Evolutionary conservation across 2,797 vertebrate genomes (phyloP), one percentile per base, ranked within the genome.

Genomic region (Acanthiza pusilla): DNA sequence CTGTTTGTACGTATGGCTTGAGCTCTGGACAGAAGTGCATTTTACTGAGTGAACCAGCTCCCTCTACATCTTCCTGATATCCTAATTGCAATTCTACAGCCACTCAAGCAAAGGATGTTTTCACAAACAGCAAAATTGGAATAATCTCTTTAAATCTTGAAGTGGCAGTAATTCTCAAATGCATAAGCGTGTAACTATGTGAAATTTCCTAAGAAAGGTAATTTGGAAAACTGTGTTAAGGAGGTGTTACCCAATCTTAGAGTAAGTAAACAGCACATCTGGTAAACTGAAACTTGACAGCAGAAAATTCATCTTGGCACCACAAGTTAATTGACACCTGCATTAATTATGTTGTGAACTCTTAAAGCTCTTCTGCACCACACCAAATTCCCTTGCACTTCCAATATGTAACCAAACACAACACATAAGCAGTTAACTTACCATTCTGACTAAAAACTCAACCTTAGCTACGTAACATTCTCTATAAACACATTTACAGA

Each of bases 331-430:
- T 36, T 70, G 61, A 79, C 63, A 90, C 74, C 88, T 87, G 70
- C 70, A 29, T 70, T 58, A 91, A 43, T 88, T 60, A 85, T 76
- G 74, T 87, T 90, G 88, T 87, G 57, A 88, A 92, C 90, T 92
- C 85, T 93, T 92, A 81, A 83, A 94, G 53, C 62, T 91, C 63
- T 92, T 95, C 81, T 48, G 73, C 85, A 83, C 89, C 94, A 91
- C 94, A 96, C 18, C 65, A 84, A 84, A 94, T 90, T 48, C 86
- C 93, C 92, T 93, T 96, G 84, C 84, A 80, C 91, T 93, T 95
- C 85, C 79, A 94, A 63, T 82, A 93, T 23, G 26, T 83, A 94
- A 90, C 45, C 71, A 91, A 95, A 90, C 78, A 97, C 96, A 95
- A 90, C 89, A 94, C 61, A 0, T 93, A 94, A 79, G 71, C 84